Base-by-base conservation (phyloP, 2,888 invertebrate species). In the Pollenia labialis region DNA sequence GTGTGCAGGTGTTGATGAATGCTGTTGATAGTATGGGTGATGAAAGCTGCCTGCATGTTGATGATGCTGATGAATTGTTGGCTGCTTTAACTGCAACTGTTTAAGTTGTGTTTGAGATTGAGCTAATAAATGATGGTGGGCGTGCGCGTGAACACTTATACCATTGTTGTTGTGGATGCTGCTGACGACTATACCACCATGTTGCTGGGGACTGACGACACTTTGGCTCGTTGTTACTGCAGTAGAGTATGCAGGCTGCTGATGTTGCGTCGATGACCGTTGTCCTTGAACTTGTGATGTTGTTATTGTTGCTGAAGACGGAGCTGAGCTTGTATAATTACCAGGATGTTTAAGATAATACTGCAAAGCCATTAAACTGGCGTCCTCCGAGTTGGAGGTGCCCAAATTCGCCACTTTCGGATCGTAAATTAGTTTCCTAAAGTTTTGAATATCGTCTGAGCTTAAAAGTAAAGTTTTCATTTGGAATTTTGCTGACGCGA, bases 281-380 rank as follows among this genome's bases (percentile, higher is more conserved):
- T 87, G 87, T 54, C 76, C 58, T 64, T 83, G 86, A 46, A 81
- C 44, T 68, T 84, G 81, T 48, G 81, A 85, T 82, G 85, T 72
- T 18, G 68, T 60, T 44, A 81, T 74, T 48, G 85, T 76, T 50
- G 88, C 75, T 9, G 82, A 58, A 16, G 87, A 64, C 10, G 88
- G 83, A 14, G 80, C 50, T 62, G 90, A 56, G 46, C 86, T 87
- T 72, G 90, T 89, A 84, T 90, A 91, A 87, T 90, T 90, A 74
- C 90, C 91, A 46, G 92, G 92, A 89, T 92, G 92, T 60, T 92
- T 92, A 14, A 92, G 88, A 89, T 92, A 92, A 82, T 92, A 92
- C 11, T 92, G 92, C 52, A 92, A 76, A 10, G 92, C 91, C 92
- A 92, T 92, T 60, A 92, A 86, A 86, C 90, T 64, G 40, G 89